phyloP scores from a whole-genome alignment of 2,888 invertebrate genomes.

The Eurytoma adleriae region DNA sequence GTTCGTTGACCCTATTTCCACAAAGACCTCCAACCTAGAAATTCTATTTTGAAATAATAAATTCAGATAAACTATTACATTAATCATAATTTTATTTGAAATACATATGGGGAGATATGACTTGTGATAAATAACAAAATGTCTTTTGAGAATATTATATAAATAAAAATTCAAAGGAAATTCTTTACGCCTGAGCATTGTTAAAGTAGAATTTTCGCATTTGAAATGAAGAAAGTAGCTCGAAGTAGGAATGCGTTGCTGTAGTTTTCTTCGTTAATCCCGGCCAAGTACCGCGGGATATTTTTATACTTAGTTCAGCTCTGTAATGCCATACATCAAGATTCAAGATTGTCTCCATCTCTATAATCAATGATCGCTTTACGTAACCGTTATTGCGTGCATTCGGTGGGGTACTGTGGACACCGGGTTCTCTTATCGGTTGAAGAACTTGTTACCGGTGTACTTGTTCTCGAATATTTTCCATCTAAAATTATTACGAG shows the following conservation, averaged over 20 bases:
- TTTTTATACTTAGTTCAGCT: constrained; percentile 21
- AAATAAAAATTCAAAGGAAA: background rate
- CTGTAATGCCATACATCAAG: constrained; percentile 25
- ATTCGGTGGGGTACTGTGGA: background rate
- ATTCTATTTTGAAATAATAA: too few relatives aligned
- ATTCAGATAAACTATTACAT: too few relatives aligned
- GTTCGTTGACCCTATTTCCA: too few relatives aligned
- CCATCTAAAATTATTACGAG: constrained; percentile 19
- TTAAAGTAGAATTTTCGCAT: background rate
- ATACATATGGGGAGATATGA: too few relatives aligned
- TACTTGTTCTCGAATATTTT: constrained; percentile 22
- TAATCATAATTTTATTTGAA: too few relatives aligned
- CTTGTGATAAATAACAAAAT: too few relatives aligned
- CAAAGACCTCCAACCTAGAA: too few relatives aligned
- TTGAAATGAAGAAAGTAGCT: background rate
- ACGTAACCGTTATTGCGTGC: constrained; percentile 34
- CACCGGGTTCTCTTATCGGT: constrained; percentile 32
- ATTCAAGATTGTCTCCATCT: constrained; percentile 23
- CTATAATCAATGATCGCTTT: constrained; percentile 36
- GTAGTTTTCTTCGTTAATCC: constrained; percentile 17
- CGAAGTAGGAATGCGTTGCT: background rate
- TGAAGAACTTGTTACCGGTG: constrained; percentile 30
- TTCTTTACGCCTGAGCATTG: background rate
- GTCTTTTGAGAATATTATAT: too few relatives aligned
- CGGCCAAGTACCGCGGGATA: background rate